Evolutionary conservation across 2,888 invertebrate genomes (phyloP), one percentile per base, ranked within the genome.

Genomic region (Microplitis manilae): DNA sequence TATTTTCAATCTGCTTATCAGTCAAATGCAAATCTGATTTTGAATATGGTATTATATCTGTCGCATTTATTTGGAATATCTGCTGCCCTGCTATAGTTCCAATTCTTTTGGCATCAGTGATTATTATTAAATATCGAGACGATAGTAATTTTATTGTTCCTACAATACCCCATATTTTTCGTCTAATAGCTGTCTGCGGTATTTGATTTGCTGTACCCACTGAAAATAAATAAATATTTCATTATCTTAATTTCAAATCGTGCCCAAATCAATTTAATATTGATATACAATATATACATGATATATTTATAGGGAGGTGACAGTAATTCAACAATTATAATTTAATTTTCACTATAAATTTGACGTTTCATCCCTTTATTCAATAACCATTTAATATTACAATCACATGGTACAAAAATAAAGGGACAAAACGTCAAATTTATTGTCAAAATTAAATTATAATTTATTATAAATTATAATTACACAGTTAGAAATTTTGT

Each of bases 91-190:
- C 95, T 75, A 97, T 92, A 82, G 94, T 94, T 30, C 98, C 98
- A 60, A 97, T 92, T 91, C 94, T 87, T 83, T 94, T 92, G 79
- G 96, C 94, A 86, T 95, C 95, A 30, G 97, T 97, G 81, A 97
- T 96, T 9, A 98, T 94, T 78, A 98, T 92, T 78, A 98, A 91
- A 89, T 98, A 97, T 72, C 95, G 93, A 71, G 98, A 97, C 75
- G 96, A 95, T 79, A 98, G 91, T 0, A 98, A 92, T 79, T 94
- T 93, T 79, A 98, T 94, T 41, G 95, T 94, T 30, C 98, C 98
- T 20, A 98, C 91, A 79, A 98, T 93, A 0, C 98, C 98, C 91
- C 95, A 97, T 83, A 98, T 95, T 76, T 94, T 93, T 68, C 93
- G 92, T 76, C 93, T 92, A 77, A 93, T 92, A 20, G 93, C 93